These are phyloP conservation scores for Neodontobutis hainanensis DNA, from an alignment of 2,113 vertebrate genomes.

Conservation along the genomic window DNA sequence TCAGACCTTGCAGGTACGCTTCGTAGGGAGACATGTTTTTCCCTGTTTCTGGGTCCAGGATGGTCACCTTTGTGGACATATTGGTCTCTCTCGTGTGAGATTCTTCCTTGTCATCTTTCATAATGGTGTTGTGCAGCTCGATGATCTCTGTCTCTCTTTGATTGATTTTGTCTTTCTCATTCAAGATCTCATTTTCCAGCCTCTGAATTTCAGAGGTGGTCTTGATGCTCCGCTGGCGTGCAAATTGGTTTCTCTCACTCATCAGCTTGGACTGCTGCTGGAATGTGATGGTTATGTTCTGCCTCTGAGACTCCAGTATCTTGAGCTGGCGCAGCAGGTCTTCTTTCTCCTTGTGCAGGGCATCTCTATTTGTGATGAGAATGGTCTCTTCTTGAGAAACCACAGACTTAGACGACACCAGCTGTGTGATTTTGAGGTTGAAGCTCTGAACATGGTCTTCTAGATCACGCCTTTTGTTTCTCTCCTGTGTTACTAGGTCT, in stretches of 20 bases:
- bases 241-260: slow-evolving; percentile 81
- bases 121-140: slow-evolving; percentile 79
- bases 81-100: slow-evolving; percentile 90
- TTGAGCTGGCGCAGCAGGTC: slow-evolving; percentile 80
- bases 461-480: slow-evolving; percentile 76
- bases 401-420: slow-evolving; percentile 77
- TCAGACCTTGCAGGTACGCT: slow-evolving; percentile 88
- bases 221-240: slow-evolving; percentile 84
- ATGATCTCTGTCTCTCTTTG: slow-evolving; percentile 83
- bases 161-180: slow-evolving; percentile 88
- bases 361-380: slow-evolving; percentile 73
- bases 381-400: slow-evolving; percentile 81
- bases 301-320: slow-evolving; percentile 82
- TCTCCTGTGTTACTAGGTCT: slow-evolving; percentile 82
- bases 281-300: slow-evolving; percentile 80
- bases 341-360: slow-evolving; percentile 80
- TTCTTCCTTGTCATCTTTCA: slow-evolving; percentile 83
- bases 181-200: slow-evolving; percentile 86
- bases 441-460: slow-evolving; percentile 82
- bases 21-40: slow-evolving; percentile 93
- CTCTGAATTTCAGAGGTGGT: slow-evolving; percentile 79
- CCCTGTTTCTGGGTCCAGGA: slow-evolving; percentile 92
- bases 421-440: slow-evolving; percentile 76
- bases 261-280: slow-evolving; percentile 85
- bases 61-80: slow-evolving; percentile 91